These are phyloP conservation scores for Doryteuthis pealeii DNA, from an alignment of 1,140 invertebrate genomes.

Conservation along the genomic window DNA sequence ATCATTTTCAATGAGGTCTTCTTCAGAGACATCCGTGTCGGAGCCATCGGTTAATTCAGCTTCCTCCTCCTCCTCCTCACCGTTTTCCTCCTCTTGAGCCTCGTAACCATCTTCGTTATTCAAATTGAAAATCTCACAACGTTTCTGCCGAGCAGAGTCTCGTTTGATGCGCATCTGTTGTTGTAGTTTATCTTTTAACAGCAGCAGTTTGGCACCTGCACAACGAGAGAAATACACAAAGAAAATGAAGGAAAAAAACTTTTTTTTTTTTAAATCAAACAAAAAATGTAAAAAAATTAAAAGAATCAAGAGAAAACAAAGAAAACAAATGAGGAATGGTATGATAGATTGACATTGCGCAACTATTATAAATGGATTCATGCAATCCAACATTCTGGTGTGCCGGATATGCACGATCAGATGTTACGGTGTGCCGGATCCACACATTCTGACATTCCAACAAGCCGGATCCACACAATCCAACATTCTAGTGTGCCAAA, in stretches of 20 bases:
- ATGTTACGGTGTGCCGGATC: no score
- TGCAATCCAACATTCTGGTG: no score
- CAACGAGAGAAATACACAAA: background rate
- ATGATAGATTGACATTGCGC: no score
- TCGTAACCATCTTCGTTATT: constrained; percentile 44
- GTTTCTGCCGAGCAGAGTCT: constrained; percentile 40
- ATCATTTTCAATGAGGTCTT: constrained; percentile 27
- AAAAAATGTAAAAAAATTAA: background rate
- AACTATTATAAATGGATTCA: no score
- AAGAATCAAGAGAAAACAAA: no score
- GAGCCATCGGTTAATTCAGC: constrained; percentile 41
- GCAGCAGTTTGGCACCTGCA: constrained; percentile 43
- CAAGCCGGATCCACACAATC: no score
- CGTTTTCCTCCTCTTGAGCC: constrained; percentile 21
- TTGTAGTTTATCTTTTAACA: constrained; percentile 38
- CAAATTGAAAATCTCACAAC: constrained; percentile 39
- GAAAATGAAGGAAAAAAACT: background rate
- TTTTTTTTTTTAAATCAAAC: background rate
- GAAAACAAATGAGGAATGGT: no score
- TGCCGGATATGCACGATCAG: background rate
- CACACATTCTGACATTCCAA: no score
- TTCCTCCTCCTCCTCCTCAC: constrained; percentile 28
- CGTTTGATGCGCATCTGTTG: constrained; percentile 38
- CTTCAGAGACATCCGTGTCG: constrained; percentile 42
- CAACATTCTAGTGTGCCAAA: no score